Percentiles rank a stretch among this genome's conserved stretches.
Evolutionary conservation across 2,888 invertebrate species (phyloP).

Genomic region (Eulithis prunata): DNA sequence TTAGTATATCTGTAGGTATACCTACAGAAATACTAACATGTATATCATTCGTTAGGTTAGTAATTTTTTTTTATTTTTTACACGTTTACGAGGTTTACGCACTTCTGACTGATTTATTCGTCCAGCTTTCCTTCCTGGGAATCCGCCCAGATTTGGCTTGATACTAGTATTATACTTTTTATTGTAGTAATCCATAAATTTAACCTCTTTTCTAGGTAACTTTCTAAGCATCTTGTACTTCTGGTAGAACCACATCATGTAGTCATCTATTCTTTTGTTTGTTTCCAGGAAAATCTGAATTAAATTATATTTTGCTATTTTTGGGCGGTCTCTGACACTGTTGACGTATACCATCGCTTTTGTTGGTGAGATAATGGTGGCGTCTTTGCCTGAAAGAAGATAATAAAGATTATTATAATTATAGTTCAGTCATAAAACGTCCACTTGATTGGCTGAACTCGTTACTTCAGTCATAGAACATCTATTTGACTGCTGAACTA

Average conservation of each 20-base stretch:
- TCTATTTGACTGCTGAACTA: too few relatives aligned
- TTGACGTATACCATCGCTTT: constrained; percentile 31
- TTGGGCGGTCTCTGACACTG: background rate
- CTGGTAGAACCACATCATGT: background rate
- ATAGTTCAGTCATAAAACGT: too few relatives aligned
- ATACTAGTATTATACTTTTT: background rate
- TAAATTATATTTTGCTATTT: background rate
- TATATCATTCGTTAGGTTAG: too few relatives aligned
- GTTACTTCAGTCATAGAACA: too few relatives aligned
- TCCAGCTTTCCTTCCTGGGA: too few relatives aligned
- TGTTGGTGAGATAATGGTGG: constrained; percentile 37
- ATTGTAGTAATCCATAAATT: constrained; percentile 4
- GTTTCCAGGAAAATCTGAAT: too few relatives aligned
- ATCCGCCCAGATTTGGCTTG: background rate
- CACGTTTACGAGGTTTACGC: too few relatives aligned
- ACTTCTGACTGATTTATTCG: background rate
- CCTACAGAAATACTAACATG: too few relatives aligned
- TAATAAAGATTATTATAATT: too few relatives aligned
- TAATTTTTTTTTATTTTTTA: too few relatives aligned
- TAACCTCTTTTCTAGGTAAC: background rate
- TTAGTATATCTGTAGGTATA: too few relatives aligned
- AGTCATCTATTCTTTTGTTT: background rate
- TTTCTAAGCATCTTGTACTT: background rate
- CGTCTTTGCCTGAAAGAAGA: constrained; percentile 13
- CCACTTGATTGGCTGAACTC: too few relatives aligned